These are phyloP conservation scores for Plebejus melissa DNA, from an alignment of 2,888 invertebrate genomes.

Conservation along the genomic window DNA sequence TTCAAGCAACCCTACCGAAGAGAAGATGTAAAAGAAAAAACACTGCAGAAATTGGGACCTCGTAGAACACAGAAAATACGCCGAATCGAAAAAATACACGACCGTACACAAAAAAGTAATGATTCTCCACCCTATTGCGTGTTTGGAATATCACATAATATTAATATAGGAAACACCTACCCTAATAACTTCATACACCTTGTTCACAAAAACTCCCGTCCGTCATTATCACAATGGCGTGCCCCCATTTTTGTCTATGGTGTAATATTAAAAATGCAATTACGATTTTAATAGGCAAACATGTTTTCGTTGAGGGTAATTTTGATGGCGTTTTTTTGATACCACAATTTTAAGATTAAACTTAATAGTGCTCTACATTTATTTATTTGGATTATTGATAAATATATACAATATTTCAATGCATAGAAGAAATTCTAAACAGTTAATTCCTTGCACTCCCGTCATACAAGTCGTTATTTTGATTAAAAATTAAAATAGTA, in stretches of 20 bases:
- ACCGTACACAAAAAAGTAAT: conserved; percentile 34
- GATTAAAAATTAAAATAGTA: too few relatives aligned
- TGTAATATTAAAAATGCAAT: conserved; percentile 30
- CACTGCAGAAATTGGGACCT: not conserved
- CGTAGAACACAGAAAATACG: not conserved
- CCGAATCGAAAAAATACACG: not conserved
- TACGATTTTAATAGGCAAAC: not conserved
- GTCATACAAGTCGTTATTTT: too few relatives aligned
- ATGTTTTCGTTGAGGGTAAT: conserved; percentile 1
- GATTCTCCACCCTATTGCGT: conserved; percentile 46
- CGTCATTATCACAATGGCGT: conserved; percentile 48
- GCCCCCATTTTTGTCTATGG: conserved; percentile 29
- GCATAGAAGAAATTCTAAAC: too few relatives aligned
- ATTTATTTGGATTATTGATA: too few relatives aligned
- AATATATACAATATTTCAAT: too few relatives aligned
- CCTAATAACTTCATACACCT: conserved; percentile 40
- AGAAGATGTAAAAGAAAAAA: too few relatives aligned
- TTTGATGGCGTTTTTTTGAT: not conserved
- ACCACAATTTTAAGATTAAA: not conserved
- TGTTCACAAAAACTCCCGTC: conserved; percentile 44
- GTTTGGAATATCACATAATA: conserved; percentile 48
- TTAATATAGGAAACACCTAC: conserved; percentile 49
- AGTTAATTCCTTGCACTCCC: too few relatives aligned
- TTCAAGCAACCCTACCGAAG: too few relatives aligned
- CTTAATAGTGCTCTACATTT: too few relatives aligned